phyloP scores from a whole-genome alignment of 1,140 invertebrate species.

The Neocloeon triangulifer region DNA sequence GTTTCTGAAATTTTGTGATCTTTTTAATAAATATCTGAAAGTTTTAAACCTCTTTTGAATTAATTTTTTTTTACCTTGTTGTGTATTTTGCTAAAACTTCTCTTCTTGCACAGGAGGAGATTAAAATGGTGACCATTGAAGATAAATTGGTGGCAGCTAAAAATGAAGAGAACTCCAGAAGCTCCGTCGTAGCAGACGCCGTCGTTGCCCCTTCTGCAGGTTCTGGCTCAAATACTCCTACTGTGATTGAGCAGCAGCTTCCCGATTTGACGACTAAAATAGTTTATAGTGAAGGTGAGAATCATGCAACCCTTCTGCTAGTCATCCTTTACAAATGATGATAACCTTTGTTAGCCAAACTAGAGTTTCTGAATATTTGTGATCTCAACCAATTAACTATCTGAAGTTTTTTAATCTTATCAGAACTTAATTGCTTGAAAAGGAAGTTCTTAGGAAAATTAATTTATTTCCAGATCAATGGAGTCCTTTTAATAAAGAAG shows the following conservation, averaged over 20 bases:
- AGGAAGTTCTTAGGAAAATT: not conserved
- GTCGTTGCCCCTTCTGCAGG: slow-evolving; percentile 9
- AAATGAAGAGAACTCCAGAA: slow-evolving; percentile 23
- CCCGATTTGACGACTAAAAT: slow-evolving; percentile 13
- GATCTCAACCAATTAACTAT: not conserved
- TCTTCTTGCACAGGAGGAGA: slow-evolving; percentile 10
- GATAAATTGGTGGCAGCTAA: slow-evolving; percentile 19
- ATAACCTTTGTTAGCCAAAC: no score
- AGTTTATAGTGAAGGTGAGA: slow-evolving; percentile 21
- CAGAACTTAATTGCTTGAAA: slow-evolving; percentile 4
- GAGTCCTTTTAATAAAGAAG: slow-evolving; percentile 57
- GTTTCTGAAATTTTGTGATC: slow-evolving; percentile 10
- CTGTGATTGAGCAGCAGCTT: slow-evolving; percentile 11
- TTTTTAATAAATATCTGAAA: slow-evolving; percentile 7
- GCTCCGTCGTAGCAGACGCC: no score
- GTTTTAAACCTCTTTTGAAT: no score
- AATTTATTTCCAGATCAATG: slow-evolving; percentile 44
- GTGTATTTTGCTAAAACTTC: slow-evolving; percentile 4
- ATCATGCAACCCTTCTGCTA: no score
- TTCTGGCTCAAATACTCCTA: slow-evolving; percentile 3
- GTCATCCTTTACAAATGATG: no score
- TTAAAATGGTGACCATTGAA: slow-evolving; percentile 13
- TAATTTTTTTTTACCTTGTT: slow-evolving; percentile 15
- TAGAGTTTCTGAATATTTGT: slow-evolving; percentile 1
- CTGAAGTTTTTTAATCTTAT: slow-evolving; percentile 2